Conservation (phyloP, 2,113 vertebrate species). For the Psephotus haematonotus region DNA sequence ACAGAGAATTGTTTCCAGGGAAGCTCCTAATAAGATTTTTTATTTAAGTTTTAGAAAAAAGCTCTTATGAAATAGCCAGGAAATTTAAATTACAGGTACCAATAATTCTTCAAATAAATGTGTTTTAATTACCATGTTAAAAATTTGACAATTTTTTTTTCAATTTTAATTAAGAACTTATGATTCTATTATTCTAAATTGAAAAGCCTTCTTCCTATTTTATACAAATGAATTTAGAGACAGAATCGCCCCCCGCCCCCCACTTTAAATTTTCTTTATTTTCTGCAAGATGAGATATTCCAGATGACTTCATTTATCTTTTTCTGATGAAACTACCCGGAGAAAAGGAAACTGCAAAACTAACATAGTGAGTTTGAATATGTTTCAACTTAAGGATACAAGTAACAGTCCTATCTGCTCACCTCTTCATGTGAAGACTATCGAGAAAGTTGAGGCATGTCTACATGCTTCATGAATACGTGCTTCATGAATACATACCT, state of each 20-base stretch:
- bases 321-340: not conserved
- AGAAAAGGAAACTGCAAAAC: not conserved
- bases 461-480: not conserved
- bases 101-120: not conserved
- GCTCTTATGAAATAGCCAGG: not conserved
- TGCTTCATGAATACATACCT: not conserved
- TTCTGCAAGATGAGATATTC: not conserved
- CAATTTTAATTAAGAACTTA: not conserved
- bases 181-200: not conserved
- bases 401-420: not conserved
- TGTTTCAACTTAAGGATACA: not conserved
- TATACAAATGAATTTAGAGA: not conserved
- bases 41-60: not conserved
- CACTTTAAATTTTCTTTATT: not conserved
- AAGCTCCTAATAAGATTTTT: not conserved
- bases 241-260: rapidly evolving
- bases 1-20: not conserved
- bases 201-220: not conserved
- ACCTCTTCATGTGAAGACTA: not conserved
- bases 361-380: not conserved
- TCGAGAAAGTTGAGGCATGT: not conserved
- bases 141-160: not conserved
- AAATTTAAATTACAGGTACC: not conserved
- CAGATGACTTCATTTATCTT: not conserved
- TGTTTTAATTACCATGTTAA: not conserved